Conservation (phyloP, 2,113 vertebrate genomes). For the Notechis scutatus region DNA sequence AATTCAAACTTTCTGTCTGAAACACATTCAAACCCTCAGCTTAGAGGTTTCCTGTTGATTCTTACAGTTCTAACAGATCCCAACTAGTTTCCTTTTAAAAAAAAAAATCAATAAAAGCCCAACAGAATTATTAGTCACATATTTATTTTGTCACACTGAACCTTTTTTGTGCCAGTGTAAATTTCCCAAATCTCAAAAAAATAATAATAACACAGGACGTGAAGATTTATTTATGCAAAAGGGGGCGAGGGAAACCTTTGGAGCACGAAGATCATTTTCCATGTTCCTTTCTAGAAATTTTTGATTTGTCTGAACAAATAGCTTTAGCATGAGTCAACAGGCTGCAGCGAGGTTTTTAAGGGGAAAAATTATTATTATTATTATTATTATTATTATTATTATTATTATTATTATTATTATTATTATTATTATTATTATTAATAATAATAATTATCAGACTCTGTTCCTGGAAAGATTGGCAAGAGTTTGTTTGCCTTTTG, state of each 20-base stretch:
- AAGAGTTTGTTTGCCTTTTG: slow-evolving; percentile 53
- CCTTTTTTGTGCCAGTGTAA: not conserved
- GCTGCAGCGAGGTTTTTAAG: not conserved
- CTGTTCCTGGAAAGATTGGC: slow-evolving; percentile 61
- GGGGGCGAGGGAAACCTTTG: not conserved
- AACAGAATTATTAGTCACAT: not conserved
- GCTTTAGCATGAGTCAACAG: not conserved
- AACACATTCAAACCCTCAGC: not conserved
- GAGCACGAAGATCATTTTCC: not conserved
- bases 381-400: not conserved
- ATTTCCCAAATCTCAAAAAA: not conserved
- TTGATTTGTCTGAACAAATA: not conserved
- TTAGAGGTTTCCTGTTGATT: not conserved
- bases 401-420: too few species aligned
- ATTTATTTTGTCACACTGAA: not conserved
- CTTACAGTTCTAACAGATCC: not conserved
- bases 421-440: too few species aligned
- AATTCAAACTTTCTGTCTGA: not conserved
- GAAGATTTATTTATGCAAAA: not conserved
- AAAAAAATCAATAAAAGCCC: not conserved
- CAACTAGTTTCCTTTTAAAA: not conserved
- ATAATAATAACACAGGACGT: not conserved
- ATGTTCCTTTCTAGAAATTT: not conserved
- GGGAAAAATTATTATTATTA: not conserved
- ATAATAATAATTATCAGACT: too few species aligned